These are phyloP conservation scores for Hypena proboscidalis DNA, from an alignment of 2,888 invertebrate species.

Conservation along the genomic window DNA sequence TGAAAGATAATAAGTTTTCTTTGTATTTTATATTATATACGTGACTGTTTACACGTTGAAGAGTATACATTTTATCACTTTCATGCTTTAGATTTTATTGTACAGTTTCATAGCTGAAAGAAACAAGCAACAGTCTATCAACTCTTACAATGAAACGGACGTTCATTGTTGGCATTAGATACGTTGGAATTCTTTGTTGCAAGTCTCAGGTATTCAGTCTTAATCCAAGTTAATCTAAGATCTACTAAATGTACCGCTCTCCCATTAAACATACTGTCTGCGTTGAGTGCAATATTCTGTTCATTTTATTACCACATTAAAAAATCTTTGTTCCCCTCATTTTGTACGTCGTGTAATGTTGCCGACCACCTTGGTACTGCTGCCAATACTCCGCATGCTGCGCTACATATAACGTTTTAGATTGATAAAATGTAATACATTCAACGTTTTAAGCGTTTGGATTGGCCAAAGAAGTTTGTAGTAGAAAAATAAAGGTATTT, in stretches of 20 bases:
- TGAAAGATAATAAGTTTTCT: too few species aligned
- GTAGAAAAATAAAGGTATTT: too few species aligned
- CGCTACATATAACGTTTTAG: constrained; percentile 7
- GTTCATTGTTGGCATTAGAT: constrained; percentile 1
- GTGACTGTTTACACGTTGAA: too few species aligned
- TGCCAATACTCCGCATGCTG: constrained; percentile 26
- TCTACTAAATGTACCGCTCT: constrained; percentile 7
- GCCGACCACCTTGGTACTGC: constrained; percentile 8
- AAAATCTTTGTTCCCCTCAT: constrained; percentile 16
- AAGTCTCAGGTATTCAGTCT: constrained; percentile 7
- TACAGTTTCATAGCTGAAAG: too few species aligned
- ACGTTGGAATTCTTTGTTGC: constrained; percentile 8
- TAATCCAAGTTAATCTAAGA: constrained; percentile 12
- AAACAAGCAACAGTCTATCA: neutral
- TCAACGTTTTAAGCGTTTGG: too few species aligned
- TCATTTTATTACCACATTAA: constrained; percentile 13
- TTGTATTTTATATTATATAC: neutral
- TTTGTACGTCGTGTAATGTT: constrained; percentile 16
- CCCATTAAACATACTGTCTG: constrained; percentile 3
- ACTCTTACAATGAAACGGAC: neutral
- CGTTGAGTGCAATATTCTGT: constrained; percentile 14
- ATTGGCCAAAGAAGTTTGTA: too few species aligned
- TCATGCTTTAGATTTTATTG: too few species aligned
- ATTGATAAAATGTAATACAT: constrained; percentile 10
- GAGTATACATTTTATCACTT: too few species aligned